Conservation (phyloP, 2,797 vertebrate genomes). For the Mastacembelus armatus region DNA sequence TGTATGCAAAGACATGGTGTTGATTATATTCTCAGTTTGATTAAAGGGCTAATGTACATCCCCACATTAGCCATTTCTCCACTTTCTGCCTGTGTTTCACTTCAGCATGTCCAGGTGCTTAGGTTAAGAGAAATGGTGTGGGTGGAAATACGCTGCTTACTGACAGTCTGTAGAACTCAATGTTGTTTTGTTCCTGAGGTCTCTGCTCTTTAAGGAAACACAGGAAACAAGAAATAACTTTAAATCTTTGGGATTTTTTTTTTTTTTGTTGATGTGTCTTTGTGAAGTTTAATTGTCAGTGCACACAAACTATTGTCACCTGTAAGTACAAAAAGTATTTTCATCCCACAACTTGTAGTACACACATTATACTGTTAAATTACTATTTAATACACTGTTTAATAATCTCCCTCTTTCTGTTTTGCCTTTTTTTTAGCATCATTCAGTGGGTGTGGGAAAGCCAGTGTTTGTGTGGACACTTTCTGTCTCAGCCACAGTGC, state of each 20-base stretch:
- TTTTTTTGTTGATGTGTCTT: not conserved
- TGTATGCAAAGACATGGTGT: constrained; percentile 1
- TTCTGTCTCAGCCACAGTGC: constrained; percentile 64
- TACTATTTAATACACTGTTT: constrained; percentile 2
- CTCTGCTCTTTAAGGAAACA: constrained; percentile 22
- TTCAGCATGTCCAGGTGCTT: constrained; percentile 26
- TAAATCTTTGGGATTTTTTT: not conserved
- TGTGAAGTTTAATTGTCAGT: constrained; percentile 4
- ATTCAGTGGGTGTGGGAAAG: constrained; percentile 60
- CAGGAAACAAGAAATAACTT: constrained; percentile 7
- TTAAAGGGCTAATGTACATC: not conserved
- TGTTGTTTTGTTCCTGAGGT: constrained; percentile 9
- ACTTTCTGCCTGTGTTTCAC: constrained; percentile 28
- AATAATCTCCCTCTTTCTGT: constrained; percentile 21
- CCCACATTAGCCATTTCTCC: not conserved
- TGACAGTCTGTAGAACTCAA: constrained; percentile 28
- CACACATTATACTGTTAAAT: no score
- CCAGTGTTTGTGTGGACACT: constrained; percentile 65
- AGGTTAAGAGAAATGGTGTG: constrained; percentile 44
- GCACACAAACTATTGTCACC: no score
- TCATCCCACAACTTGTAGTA: no score
- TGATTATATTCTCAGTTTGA: not conserved
- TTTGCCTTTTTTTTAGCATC: constrained; percentile 53
- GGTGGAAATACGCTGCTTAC: constrained; percentile 32
- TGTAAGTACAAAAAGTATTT: no score